Evolutionary conservation across 2,113 vertebrate genomes (phyloP).

Genomic region (Malurus cyaneus): DNA sequence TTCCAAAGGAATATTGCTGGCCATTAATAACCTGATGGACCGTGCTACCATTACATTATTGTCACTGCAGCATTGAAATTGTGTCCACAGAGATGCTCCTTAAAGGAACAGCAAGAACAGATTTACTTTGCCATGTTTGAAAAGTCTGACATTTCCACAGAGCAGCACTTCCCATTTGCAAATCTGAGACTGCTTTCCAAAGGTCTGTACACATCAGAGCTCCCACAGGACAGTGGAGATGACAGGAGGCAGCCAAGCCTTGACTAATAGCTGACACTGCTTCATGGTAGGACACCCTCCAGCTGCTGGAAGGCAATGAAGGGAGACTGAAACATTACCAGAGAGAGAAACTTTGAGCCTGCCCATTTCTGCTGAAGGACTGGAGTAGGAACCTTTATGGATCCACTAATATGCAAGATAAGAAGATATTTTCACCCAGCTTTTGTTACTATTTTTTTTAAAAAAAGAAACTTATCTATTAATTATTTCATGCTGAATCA

Average conservation of each 20-base stretch:
- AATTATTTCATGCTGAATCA: background rate
- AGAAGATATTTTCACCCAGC: background rate
- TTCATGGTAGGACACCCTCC: background rate
- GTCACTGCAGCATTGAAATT: background rate
- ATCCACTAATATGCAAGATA: background rate
- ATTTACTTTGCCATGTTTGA: background rate
- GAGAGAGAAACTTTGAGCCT: background rate
- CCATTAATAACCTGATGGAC: background rate
- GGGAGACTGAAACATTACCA: background rate
- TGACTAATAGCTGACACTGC: background rate
- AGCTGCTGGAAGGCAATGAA: background rate
- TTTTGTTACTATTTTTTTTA: background rate
- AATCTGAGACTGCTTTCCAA: background rate
- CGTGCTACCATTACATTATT: background rate
- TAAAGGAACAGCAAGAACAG: background rate
- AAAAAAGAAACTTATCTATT: background rate
- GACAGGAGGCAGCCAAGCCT: background rate
- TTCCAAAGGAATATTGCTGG: background rate
- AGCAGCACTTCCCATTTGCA: background rate
- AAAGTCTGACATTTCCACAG: conserved; percentile 35
- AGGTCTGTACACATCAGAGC: background rate
- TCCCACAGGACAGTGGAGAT: background rate
- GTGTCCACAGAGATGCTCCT: background rate
- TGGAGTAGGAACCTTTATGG: background rate
- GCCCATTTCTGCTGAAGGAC: background rate